Evolutionary conservation across 2,888 invertebrate species (phyloP), one percentile per base, ranked within the genome.

Genomic region (Lissocephala sabroskyi): DNA sequence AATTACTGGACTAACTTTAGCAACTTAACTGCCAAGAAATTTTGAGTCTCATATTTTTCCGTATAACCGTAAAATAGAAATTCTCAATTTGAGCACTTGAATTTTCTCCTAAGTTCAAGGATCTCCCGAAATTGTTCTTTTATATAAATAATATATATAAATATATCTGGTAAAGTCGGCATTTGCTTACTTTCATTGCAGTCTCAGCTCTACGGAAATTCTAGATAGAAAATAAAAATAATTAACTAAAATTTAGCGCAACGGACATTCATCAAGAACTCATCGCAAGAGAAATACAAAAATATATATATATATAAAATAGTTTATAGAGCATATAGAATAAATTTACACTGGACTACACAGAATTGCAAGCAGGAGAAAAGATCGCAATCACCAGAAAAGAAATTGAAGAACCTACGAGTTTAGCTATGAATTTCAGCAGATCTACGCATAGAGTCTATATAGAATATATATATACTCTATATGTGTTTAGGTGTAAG

Each of bases 201-300:
- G n/a, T n/a, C n/a, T n/a, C n/a, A n/a, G n/a, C n/a, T n/a, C n/a
- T n/a, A n/a, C n/a, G n/a, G n/a, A n/a, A n/a, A n/a, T n/a, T n/a
- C n/a, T n/a, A n/a, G n/a, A 41, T 35, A 30, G 18, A 19, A 28
- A 28, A 29, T 19, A 41, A 29, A 10, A n/a, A 41, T 42, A 33
- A 41, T 11, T 1, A 41, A 46, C 44, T 64, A 64, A 58, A 71
- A 74, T 62, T 66, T 75, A 75, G 63, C 58, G 67, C 73, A 71
- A 75, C 73, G 67, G 75, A 70, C 68, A 74, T 78, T 74, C 79
- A 75, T 59, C 41, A 28, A 56, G 47, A 54, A 49, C 13, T 51
- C 44, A 56, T 41, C 53, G 18, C 70, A 71, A 65, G 52, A 56
- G 62, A 71, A 73, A 60, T 76, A 48, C 16, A 37, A 41, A 41